Conservation (phyloP, 2,797 vertebrate genomes). For the Anableps anableps region DNA sequence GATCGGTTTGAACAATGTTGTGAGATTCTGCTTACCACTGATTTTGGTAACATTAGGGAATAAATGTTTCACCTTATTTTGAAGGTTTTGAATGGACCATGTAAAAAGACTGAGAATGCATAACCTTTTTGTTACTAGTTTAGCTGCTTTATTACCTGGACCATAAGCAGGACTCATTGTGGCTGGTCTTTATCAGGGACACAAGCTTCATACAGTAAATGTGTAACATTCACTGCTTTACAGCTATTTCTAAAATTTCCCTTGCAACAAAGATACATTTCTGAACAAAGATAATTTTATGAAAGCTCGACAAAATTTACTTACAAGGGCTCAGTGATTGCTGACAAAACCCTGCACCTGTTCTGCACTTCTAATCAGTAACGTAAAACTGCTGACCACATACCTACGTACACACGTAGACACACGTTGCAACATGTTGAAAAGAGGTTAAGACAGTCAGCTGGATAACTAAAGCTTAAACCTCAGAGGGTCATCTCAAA, state of each 20-base stretch:
- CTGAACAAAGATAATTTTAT: not conserved
- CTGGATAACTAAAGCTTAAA: slow-evolving; percentile 11
- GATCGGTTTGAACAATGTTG: not conserved
- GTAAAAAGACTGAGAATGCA: not conserved
- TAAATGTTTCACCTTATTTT: not conserved
- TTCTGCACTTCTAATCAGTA: slow-evolving; percentile 9
- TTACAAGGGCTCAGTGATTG: not conserved
- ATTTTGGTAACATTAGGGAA: not conserved
- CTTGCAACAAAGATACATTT: not conserved
- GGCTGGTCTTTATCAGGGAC: not conserved
- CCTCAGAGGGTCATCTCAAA: not conserved
- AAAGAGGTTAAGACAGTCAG: slow-evolving; percentile 16
- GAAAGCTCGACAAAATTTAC: not conserved
- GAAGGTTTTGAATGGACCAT: not conserved
- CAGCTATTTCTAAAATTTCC: not conserved
- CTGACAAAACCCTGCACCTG: slow-evolving; percentile 1
- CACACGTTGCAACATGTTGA: slow-evolving; percentile 5
- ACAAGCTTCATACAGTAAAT: not conserved
- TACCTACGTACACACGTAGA: not conserved
- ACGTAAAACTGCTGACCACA: slow-evolving; percentile 13
- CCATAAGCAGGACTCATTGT: not conserved
- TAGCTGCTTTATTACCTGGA: not conserved
- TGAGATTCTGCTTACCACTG: not conserved
- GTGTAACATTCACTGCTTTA: not conserved
- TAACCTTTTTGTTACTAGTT: not conserved